Percentiles rank a stretch among this genome's conserved stretches.
Conservation (phyloP, 2,113 vertebrate species). For the Aptenodytes patagonicus region DNA sequence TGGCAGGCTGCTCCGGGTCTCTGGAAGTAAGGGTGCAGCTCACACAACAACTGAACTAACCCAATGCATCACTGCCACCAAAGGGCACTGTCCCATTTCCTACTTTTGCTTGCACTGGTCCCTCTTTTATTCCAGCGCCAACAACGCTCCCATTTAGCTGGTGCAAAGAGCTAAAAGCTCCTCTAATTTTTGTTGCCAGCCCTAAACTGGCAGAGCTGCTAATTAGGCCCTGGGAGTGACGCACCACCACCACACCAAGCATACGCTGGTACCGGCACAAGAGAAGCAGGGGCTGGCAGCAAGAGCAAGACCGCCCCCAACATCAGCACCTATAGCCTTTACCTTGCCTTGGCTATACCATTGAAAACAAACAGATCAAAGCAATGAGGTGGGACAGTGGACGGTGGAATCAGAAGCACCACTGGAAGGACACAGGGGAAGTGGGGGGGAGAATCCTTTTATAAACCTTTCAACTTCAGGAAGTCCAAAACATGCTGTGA, state of each 20-base stretch:
- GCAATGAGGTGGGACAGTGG: background rate
- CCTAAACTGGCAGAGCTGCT: background rate
- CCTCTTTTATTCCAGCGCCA: background rate
- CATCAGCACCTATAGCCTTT: background rate
- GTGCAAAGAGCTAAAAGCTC: background rate
- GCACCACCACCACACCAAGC: background rate
- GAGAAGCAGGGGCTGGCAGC: background rate
- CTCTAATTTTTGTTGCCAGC: background rate
- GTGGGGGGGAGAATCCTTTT: background rate
- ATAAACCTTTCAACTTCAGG: background rate
- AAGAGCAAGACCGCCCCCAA: background rate
- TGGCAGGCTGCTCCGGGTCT: background rate
- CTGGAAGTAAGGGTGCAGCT: background rate
- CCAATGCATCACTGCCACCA: background rate
- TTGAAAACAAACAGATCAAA: background rate
- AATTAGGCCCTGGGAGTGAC: background rate
- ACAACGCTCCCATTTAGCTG: accelerated
- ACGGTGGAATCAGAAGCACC: background rate
- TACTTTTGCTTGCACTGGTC: background rate
- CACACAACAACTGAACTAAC: background rate
- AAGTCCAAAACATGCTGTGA: background rate
- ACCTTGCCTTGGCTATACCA: background rate
- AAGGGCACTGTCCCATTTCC: background rate
- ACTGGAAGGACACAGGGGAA: background rate
- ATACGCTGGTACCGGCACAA: background rate